phyloP scores from a whole-genome alignment of 2,888 invertebrate genomes.

The Listrodromus nycthemerus region DNA sequence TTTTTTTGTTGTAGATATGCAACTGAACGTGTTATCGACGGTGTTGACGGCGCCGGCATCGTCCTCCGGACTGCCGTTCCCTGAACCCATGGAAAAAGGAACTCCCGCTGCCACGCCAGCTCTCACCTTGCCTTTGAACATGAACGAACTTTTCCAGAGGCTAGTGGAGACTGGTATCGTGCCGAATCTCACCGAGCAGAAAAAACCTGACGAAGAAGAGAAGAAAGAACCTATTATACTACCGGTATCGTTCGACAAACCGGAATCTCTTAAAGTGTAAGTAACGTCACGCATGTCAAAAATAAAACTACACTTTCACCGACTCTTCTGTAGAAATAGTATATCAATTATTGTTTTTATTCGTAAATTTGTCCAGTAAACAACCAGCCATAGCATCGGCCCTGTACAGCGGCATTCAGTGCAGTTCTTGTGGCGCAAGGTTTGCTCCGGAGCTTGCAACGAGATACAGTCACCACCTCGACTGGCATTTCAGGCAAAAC shows the following conservation, averaged over 20 bases:
- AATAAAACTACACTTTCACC: not conserved
- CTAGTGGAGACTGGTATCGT: conserved; percentile 94
- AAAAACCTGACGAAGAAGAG: conserved; percentile 78
- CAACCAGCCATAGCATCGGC: conserved; percentile 89
- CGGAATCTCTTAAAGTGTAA: conserved; percentile 91
- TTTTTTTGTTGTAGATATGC: conserved; percentile 76
- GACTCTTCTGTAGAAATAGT: not conserved
- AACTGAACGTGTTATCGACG: conserved; percentile 88
- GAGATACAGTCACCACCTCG: conserved; percentile 97
- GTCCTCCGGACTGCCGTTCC: conserved; percentile 84
- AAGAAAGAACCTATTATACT: conserved; percentile 85
- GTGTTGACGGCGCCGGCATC: conserved; percentile 88
- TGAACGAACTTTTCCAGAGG: conserved; percentile 94
- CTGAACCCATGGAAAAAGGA: conserved; percentile 78
- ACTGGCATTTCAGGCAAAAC: conserved; percentile 99
- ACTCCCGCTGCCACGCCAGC: conserved; percentile 77
- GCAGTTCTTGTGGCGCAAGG: conserved; percentile 97
- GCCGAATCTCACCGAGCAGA: conserved; percentile 81
- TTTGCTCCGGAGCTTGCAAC: conserved; percentile 96
- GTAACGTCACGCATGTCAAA: conserved; percentile 74
- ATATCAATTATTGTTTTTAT: conserved; percentile 41
- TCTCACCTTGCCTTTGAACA: conserved; percentile 86
- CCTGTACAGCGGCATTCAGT: conserved; percentile 96
- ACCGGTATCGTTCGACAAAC: conserved; percentile 88
- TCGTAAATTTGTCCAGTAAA: conserved; percentile 85